Conservation (phyloP, 2,888 invertebrate species). For the Steromphala cineraria region DNA sequence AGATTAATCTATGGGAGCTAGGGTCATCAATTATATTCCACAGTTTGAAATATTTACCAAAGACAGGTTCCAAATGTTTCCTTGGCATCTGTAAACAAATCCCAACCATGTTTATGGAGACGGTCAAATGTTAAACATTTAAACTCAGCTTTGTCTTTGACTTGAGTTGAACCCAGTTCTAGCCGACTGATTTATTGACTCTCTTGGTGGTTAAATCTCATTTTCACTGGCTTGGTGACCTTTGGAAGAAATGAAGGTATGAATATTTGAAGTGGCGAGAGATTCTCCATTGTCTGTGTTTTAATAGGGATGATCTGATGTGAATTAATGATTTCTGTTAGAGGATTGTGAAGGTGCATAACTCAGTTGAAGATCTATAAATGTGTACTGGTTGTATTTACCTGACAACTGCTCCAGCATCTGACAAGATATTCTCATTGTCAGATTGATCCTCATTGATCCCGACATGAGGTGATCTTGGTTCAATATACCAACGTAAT, state of each 20-base stretch:
- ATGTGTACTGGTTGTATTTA: not conserved
- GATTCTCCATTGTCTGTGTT: not conserved
- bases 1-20: not conserved
- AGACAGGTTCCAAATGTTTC: not conserved
- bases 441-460: no score
- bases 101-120: not conserved
- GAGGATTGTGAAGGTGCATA: not conserved
- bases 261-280: not conserved
- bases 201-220: not conserved
- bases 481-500: no score
- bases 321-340: not conserved
- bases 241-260: not conserved
- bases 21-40: not conserved
- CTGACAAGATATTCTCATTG: no score
- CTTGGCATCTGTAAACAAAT: not conserved
- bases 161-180: no score
- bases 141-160: no score
- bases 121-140: not conserved
- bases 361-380: not conserved
- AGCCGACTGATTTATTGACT: not conserved
- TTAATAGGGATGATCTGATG: not conserved
- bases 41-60: not conserved
- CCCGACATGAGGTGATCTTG: no score
- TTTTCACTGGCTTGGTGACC: no score
- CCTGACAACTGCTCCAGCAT: no score